These are phyloP conservation scores for Excalfactoria chinensis DNA, from an alignment of 2,113 vertebrate genomes.

Conservation along the genomic window DNA sequence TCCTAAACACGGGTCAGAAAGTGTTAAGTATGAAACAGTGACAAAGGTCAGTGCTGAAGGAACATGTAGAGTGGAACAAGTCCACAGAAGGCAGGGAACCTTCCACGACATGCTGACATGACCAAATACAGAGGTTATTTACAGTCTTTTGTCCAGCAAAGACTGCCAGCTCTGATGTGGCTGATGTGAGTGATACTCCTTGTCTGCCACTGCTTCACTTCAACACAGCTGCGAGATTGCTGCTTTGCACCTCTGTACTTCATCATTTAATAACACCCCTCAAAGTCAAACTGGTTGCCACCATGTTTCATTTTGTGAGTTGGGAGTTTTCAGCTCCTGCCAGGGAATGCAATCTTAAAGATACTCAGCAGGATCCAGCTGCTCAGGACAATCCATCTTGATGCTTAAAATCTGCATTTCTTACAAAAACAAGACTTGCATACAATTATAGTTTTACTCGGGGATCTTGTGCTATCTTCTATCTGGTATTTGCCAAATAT, in stretches of 20 bases:
- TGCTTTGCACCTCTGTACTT: neutral
- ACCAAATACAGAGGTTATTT: neutral
- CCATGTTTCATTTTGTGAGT: rapidly evolving
- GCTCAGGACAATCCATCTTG: neutral
- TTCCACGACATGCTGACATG: neutral
- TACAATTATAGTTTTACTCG: too few relatives aligned
- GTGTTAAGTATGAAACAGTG: neutral
- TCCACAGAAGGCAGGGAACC: neutral
- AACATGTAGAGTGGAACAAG: neutral
- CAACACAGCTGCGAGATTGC: neutral
- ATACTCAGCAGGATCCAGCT: neutral
- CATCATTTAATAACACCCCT: neutral
- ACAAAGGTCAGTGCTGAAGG: neutral
- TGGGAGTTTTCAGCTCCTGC: neutral
- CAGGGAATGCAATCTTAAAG: neutral
- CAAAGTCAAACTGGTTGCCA: neutral
- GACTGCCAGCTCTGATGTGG: neutral
- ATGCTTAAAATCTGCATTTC: neutral
- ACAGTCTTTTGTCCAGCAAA: rapidly evolving
- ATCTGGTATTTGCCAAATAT: neutral
- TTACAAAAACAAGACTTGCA: neutral
- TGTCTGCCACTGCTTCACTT: neutral
- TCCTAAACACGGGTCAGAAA: neutral
- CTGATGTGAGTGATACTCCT: neutral
- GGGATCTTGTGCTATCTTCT: too few relatives aligned